Base-by-base conservation (phyloP, 2,888 invertebrate genomes). In the Lathronympha strigana region DNA sequence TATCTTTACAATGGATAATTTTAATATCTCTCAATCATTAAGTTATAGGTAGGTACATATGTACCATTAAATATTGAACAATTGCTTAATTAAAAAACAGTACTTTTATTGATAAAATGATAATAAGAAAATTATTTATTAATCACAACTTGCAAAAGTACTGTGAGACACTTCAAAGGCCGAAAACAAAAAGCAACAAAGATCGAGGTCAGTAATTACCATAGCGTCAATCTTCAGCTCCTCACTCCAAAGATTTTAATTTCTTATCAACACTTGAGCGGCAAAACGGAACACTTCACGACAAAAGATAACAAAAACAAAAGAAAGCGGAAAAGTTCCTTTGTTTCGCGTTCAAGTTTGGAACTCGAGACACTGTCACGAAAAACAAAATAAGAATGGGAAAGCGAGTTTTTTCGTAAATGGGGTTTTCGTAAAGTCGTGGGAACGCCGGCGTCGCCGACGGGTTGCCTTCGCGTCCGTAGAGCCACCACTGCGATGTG, bases 401-500 rank as follows among this genome's bases (percentile, higher is more conserved):
- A 49, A 54, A 15, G 23, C 15, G 54, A 47, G 61, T 66, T 54
- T 38, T 63, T 47, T 60, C 38, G 58, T 66, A 71, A 73, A 72
- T 71, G 54, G 43, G 69, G 76, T 76, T 79, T 76, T 78, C 72
- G 68, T 64, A 45, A 74, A 75, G 72, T 69, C 69, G 63, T 60
- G 70, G 45, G 58, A 43, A 51, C 50, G 67, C 69, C 69, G 68
- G 73, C 51, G 70, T 64, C 67, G 67, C 74, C 76, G 76, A 78
- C 88, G 88, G 74, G 86, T 79, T 79, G 68, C 74, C 84, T 75
- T 79, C 77, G 74, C 82, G 83, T 84, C 72, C 75, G 84, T 82
- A 77, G 77, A 74, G 77, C 75, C 80, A 76, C 82, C 84, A 91
- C 90, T 91, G 90, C 87, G 87, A 87, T 81, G 78, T 73, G 66